Conservation (phyloP, 2,113 vertebrate species). For the Mus spicilegus region DNA sequence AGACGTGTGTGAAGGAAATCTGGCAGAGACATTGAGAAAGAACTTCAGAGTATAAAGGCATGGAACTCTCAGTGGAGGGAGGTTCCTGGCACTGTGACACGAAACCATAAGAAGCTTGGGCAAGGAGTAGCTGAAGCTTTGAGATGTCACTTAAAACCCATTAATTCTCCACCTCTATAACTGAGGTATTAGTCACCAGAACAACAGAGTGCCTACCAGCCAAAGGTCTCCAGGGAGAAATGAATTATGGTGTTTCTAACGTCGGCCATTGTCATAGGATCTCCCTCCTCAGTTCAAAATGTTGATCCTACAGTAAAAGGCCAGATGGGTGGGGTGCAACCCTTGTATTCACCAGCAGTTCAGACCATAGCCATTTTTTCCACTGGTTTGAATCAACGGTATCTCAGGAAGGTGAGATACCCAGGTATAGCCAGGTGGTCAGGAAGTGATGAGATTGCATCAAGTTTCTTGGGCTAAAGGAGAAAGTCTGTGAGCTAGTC, state of each 20-base stretch:
- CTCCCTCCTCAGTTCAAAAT: constrained; percentile 43
- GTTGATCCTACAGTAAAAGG: constrained; percentile 46
- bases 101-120: neutral
- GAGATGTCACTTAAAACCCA: constrained; percentile 40
- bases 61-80: constrained; percentile 1
- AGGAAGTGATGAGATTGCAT: neutral
- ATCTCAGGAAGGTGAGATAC: neutral
- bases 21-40: constrained; percentile 11
- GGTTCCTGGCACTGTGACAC: neutral
- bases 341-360: constrained; percentile 24
- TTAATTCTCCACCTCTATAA: constrained; percentile 68
- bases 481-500: constrained; percentile 47
- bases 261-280: constrained; percentile 17
- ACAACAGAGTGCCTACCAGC: constrained; percentile 65
- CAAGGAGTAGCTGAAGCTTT: neutral
- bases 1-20: neutral
- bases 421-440: neutral
- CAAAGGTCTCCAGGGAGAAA: neutral
- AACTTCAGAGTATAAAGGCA: neutral
- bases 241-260: constrained; percentile 59
- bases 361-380: neutral
- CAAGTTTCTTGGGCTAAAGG: constrained; percentile 33
- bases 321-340: neutral
- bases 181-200: constrained; percentile 23
- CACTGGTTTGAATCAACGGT: constrained; percentile 37